Base-by-base conservation (phyloP, 2,113 vertebrate species). In the Polypterus bichir region DNA sequence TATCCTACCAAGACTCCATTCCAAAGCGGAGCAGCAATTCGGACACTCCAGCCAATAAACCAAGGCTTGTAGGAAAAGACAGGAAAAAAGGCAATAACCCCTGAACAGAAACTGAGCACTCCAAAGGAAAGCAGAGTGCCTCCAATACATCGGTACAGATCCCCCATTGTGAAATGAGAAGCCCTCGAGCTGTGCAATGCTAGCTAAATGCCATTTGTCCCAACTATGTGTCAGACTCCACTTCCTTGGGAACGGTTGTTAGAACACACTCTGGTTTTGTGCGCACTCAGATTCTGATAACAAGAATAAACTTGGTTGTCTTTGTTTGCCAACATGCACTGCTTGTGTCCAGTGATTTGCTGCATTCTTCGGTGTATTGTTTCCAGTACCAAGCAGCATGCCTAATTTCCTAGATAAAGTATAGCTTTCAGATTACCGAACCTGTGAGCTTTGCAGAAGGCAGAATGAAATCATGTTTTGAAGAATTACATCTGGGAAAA, bases 11-110 rank as follows among this genome's bases (percentile, higher is more conserved):
- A 68, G 75, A 67, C 65, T 69, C 79, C 67, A 3, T 76, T 83
- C 79, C 80, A 86, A 67, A 81, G 60, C 51, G 73, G 71, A 71
- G 77, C 71, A 46, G 70, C 44, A 10, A 83, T 79, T 66, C 61
- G 66, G 62, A 67, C 4, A 1, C 65, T 84, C 73, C 75, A 78
- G 56, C 78, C 66, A 1, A 69, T 27, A 65, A 75, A 79, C 55
- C 71, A 74, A 56, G 71, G 56, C 10, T 78, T 69, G 11, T 56
- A 74, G 57, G 60, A 73, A 63, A 76, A 77, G 52, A 74, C 54
- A 2, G 73, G 74, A 5, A 66, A 82, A 71, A 83, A 84, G 44
- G 72, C 67, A 59, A 68, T 60, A 54, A 73, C 59, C 52, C 73
- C 73, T 51, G 74, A 79, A 57, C 75, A 54, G 9, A 76, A 4